Conservation (phyloP, 35 echinoderm and acorn worm genomes). For the Amphiura filiformis region DNA sequence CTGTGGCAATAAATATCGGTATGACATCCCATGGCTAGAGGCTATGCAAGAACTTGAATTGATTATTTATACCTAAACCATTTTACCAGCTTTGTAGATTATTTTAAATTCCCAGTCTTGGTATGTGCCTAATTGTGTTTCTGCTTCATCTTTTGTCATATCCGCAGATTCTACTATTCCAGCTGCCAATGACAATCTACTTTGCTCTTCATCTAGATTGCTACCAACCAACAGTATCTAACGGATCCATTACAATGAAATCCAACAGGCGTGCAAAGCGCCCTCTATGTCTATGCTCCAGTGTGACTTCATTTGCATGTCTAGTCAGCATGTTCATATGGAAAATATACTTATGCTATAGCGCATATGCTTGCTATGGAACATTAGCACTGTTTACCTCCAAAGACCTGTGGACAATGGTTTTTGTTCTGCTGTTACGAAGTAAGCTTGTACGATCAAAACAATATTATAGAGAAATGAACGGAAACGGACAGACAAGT, state of each 20-base stretch:
- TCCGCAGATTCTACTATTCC: too few relatives aligned
- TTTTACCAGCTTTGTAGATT: too few relatives aligned
- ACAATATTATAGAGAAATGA: background rate
- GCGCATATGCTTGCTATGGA: background rate
- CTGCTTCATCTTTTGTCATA: too few relatives aligned
- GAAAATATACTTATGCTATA: background rate
- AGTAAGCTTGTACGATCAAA: background rate
- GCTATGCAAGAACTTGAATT: too few relatives aligned
- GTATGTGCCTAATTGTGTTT: too few relatives aligned
- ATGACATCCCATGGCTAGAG: too few relatives aligned
- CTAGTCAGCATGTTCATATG: background rate
- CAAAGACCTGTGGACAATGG: background rate
- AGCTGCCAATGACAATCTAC: conserved; percentile 57
- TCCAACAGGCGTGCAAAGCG: background rate
- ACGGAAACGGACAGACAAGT: background rate
- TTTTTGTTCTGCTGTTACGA: background rate
- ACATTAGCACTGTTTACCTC: background rate
- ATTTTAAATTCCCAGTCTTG: too few relatives aligned
- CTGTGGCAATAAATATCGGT: too few relatives aligned
- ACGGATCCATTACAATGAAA: background rate
- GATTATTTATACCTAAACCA: too few relatives aligned
- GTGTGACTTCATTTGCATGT: background rate
- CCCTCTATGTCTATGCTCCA: background rate
- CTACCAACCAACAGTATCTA: background rate
- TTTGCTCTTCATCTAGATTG: conserved; percentile 49